A percentile compares a stretch with the other conserved stretches of the same genome.
phyloP scores from a whole-genome alignment of 1,140 invertebrate genomes.

The Linepithema humile region DNA sequence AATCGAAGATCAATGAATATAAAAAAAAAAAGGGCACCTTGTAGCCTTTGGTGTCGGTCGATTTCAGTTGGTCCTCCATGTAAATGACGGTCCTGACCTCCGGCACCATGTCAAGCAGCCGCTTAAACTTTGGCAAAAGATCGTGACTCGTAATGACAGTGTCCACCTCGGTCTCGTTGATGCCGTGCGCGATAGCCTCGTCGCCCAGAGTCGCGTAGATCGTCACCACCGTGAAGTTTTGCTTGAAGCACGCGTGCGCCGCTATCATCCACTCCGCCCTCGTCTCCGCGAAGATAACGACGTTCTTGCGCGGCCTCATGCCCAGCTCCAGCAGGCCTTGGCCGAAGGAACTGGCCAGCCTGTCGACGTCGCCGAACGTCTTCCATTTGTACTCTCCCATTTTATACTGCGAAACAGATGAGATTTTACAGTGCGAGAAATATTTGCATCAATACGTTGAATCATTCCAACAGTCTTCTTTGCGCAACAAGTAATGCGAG shows the following conservation, averaged over 20 bases:
- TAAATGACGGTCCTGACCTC: constrained; percentile 92
- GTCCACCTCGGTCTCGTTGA: constrained; percentile 98
- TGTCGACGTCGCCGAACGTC: constrained; percentile 92
- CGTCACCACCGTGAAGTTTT: constrained; percentile 94
- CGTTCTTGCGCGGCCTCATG: constrained; percentile 88
- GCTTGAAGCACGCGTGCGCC: constrained; percentile 96
- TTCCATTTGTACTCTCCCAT: constrained; percentile 98
- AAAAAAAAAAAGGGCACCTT: constrained; percentile 83
- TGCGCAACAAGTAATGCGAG: too few species aligned
- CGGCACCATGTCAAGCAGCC: constrained; percentile 88
- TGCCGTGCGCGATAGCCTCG: constrained; percentile 97
- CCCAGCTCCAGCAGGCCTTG: constrained; percentile 90
- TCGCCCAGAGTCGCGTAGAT: constrained; percentile 98
- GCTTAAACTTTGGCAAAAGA: constrained; percentile 94
- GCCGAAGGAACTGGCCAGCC: constrained; percentile 90
- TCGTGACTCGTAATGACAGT: constrained; percentile 96
- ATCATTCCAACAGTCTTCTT: too few species aligned
- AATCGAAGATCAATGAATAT: neutral
- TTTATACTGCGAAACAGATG: constrained; percentile 88
- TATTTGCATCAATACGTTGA: too few species aligned
- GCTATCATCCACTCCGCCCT: constrained; percentile 98
- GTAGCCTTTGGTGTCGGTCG: constrained; percentile 88
- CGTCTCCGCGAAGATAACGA: constrained; percentile 98
- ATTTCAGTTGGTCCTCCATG: constrained; percentile 94
- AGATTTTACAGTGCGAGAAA: neutral